phyloP scores from a whole-genome alignment of 2,797 vertebrate genomes.

The Xenentodon cancila region DNA sequence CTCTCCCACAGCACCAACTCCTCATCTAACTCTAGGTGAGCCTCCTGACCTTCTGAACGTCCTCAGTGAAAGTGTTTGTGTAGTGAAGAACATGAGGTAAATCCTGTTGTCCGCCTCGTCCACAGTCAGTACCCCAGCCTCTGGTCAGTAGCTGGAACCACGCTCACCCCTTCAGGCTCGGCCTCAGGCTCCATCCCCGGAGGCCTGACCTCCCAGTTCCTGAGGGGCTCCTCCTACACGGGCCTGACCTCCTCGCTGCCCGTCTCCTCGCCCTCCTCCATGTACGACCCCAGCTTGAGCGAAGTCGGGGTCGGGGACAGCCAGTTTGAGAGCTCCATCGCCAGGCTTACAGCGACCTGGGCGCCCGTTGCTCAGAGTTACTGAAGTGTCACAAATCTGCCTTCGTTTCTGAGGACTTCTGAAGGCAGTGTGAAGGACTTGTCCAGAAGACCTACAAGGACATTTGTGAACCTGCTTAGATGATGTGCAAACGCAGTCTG shows the following conservation, averaged over 20 bases:
- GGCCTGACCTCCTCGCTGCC: constrained; percentile 83
- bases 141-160: constrained; percentile 84
- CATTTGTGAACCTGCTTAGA: constrained; percentile 17
- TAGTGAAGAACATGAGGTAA: not conserved
- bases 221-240: constrained; percentile 84
- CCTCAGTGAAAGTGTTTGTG: not conserved
- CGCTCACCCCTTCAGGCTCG: constrained; percentile 80
- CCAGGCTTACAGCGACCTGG: constrained; percentile 84
- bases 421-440: too few relatives aligned
- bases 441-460: constrained; percentile 4
- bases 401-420: too few relatives aligned
- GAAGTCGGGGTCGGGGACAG: constrained; percentile 81
- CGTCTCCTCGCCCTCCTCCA: constrained; percentile 82
- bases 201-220: constrained; percentile 83
- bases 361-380: constrained; percentile 86
- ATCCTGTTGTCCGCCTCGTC: not conserved
- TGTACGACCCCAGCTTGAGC: constrained; percentile 82
- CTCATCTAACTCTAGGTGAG: constrained; percentile 81
- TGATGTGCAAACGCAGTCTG: not conserved
- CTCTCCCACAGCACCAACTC: constrained; percentile 83
- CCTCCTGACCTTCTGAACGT: not conserved
- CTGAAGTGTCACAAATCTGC: constrained; percentile 55
- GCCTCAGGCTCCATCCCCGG: constrained; percentile 79
- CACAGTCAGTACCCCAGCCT: constrained; percentile 85
- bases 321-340: constrained; percentile 86